phyloP scores from a whole-genome alignment of 1,140 invertebrate species.

The Hylyphantes graminicola region DNA sequence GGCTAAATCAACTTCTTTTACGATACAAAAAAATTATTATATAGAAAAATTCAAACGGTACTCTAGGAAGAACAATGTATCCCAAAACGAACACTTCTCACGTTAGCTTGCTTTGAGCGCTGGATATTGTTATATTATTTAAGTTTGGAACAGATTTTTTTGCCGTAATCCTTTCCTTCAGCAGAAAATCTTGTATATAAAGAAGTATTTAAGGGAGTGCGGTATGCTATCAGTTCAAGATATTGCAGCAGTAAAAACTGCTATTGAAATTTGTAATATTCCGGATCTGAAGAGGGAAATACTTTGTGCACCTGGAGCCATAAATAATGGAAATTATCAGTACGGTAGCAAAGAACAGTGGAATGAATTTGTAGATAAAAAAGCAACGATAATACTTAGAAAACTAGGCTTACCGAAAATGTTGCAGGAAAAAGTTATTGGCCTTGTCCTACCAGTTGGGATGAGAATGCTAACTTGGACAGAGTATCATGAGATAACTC shows the following conservation, averaged over 20 bases:
- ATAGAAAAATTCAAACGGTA: too few relatives aligned
- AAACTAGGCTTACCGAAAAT: conserved; percentile 15
- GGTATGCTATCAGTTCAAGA: conserved; percentile 40
- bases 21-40: neutral
- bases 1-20: neutral
- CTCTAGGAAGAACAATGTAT: too few relatives aligned
- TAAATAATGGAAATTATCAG: conserved; percentile 21
- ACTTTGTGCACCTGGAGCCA: neutral
- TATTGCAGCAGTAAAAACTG: conserved; percentile 47
- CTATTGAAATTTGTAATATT: conserved; percentile 48
- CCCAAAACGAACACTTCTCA: too few relatives aligned
- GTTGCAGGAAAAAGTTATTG: conserved; percentile 40
- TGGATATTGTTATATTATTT: too few relatives aligned
- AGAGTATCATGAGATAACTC: conserved; percentile 37
- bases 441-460: conserved; percentile 30
- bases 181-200: too few relatives aligned
- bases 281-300: conserved; percentile 26
- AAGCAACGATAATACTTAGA: conserved; percentile 5
- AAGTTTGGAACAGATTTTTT: too few relatives aligned
- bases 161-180: too few relatives aligned
- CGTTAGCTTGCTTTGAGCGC: too few relatives aligned
- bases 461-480: conserved; percentile 46
- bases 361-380: conserved; percentile 43
- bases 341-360: conserved; percentile 19
- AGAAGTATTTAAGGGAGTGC: neutral